Base-by-base conservation (phyloP, 2,888 invertebrate genomes). In the Chrysodeixis includens region DNA sequence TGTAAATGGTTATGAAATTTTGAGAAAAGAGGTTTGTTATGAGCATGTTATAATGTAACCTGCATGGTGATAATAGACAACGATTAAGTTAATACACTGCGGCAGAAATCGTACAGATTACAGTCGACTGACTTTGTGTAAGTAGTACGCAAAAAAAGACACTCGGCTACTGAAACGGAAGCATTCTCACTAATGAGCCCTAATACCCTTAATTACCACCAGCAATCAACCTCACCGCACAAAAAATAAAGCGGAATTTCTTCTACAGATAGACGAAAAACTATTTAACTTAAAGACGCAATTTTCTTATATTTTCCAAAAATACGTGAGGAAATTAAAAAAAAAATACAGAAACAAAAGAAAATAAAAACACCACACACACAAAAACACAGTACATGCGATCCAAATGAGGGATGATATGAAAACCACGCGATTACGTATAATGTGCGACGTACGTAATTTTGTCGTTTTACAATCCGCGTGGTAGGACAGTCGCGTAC, bases 371-470 rank as follows among this genome's bases (percentile, higher is more conserved):
- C 65, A 73, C 63, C 67, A 78, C 70, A 69, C 59, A 73, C 69
- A 78, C 66, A 76, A 60, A 68, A 62, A 59, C 68, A 67, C 58
- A 56, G 30, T 63, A 59, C 69, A 78, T 81, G 83, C 81, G 69
- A 63, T 77, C 55, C 20, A 52, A 68, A 71, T 68, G 57, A 54
- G 64, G 55, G 69, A 68, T 55, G 6, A 32, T 49, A 65, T 77
- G 72, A 69, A 78, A 78, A 77, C 59, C 66, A 57, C 67, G 66
- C 73, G 65, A 57, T 76, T 60, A 66, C 63, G 52, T 66, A 32
- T 67, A 76, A 69, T 46, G 32, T 69, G 62, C 60, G 64, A 76
- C 88, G 81, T 89, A 90, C 89, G 90, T 88, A 83, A 88, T 89
- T 88, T 87, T 88, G 86, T 22, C 79, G 66, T 59, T 76, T 79